Percentiles rank a stretch among this genome's conserved stretches.
Conservation (phyloP, 2,888 invertebrate species). For the Pandemis corylana region DNA sequence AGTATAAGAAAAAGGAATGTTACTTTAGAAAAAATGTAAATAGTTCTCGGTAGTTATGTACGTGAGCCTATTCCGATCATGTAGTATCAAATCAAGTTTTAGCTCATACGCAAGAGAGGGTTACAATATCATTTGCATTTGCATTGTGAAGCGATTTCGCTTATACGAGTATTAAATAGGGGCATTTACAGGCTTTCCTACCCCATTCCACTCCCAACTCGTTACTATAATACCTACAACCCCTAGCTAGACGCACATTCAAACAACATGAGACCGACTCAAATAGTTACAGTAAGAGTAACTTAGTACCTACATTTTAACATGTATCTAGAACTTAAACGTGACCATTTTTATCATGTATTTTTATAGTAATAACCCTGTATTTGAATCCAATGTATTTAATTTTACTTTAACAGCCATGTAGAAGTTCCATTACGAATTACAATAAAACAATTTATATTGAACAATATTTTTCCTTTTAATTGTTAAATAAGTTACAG, state of each 20-base stretch:
- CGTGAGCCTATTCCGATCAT: neutral
- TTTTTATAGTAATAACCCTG: neutral
- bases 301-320: neutral
- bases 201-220: neutral
- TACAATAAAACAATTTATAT: constrained; percentile 29
- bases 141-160: no score
- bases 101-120: no score
- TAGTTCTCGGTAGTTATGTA: neutral
- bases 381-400: neutral
- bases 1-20: constrained; percentile 66
- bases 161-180: no score
- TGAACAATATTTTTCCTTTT: constrained; percentile 46
- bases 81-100: no score
- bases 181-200: neutral
- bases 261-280: neutral
- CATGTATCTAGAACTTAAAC: neutral
- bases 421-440: neutral
- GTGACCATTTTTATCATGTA: neutral
- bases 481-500: constrained; percentile 56
- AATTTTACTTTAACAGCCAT: neutral
- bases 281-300: neutral
- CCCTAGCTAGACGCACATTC: no score
- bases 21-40: constrained; percentile 46
- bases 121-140: no score
- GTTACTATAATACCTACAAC: no score